These are phyloP conservation scores for Camelus bactrianus DNA, from an alignment of 2,113 vertebrate species.

Conservation along the genomic window DNA sequence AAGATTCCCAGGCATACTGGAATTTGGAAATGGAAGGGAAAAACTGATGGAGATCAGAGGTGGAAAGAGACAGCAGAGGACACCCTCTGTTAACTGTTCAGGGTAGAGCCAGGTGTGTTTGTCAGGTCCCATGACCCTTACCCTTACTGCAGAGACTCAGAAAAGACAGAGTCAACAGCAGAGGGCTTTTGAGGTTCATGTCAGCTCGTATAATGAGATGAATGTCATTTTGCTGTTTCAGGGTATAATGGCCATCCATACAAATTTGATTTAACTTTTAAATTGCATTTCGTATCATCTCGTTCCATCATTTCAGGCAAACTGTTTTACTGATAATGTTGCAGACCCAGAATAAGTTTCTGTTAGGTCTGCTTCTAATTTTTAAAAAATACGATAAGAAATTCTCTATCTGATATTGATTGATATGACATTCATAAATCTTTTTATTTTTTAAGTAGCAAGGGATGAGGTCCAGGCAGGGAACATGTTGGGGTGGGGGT, in stretches of 20 bases:
- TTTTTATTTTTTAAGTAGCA: too few species aligned
- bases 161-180: background rate
- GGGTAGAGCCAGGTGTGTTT: background rate
- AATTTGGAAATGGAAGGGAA: background rate
- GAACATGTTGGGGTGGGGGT: accelerated
- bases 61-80: background rate
- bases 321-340: background rate
- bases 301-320: slow-evolving; percentile 6
- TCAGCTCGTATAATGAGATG: background rate
- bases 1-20: background rate
- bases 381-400: background rate
- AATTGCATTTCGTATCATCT: background rate
- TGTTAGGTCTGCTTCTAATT: background rate
- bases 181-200: background rate
- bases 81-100: background rate
- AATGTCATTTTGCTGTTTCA: background rate
- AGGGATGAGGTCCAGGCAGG: background rate
- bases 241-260: background rate
- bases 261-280: background rate
- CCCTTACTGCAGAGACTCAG: background rate
- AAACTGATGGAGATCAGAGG: background rate
- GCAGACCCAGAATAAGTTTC: background rate
- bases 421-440: background rate
- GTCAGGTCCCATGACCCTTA: background rate
- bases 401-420: background rate